phyloP scores from a whole-genome alignment of 1,140 invertebrate species.

The Trigoniulus corallinus region DNA sequence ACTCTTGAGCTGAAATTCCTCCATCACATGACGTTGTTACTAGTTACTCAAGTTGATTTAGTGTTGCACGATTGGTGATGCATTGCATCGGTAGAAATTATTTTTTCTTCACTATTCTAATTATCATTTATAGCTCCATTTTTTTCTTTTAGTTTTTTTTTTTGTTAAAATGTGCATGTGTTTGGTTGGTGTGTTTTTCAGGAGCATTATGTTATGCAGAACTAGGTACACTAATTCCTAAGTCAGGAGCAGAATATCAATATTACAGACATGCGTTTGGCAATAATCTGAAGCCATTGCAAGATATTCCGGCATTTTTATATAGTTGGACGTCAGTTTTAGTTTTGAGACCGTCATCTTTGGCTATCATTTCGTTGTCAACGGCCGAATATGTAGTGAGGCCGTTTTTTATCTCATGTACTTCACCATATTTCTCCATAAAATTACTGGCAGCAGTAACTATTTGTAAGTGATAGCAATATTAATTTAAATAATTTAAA shows the following conservation, averaged over 20 bases:
- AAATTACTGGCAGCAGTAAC: slow-evolving; percentile 44
- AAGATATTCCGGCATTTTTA: slow-evolving; percentile 55
- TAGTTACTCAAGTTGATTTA: too few species aligned
- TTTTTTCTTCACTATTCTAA: too few species aligned
- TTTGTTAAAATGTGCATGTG: background rate
- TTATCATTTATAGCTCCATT: too few species aligned
- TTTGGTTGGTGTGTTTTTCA: background rate
- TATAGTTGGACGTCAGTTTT: slow-evolving; percentile 63
- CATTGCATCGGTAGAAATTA: too few species aligned
- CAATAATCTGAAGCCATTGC: slow-evolving; percentile 45
- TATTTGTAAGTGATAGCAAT: slow-evolving; percentile 16
- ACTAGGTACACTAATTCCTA: slow-evolving; percentile 33
- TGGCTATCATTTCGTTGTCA: slow-evolving; percentile 50
- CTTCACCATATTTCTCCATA: slow-evolving; percentile 35
- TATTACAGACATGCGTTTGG: slow-evolving; percentile 58
- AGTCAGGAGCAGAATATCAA: slow-evolving; percentile 67
- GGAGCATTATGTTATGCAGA: slow-evolving; percentile 34
- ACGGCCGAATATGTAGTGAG: slow-evolving; percentile 62
- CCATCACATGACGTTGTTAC: too few species aligned
- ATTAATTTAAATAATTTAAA: background rate
- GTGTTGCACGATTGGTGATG: too few species aligned
- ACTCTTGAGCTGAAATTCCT: too few species aligned
- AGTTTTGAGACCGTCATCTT: slow-evolving; percentile 52
- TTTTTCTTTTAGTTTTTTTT: too few species aligned
- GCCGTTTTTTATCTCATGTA: slow-evolving; percentile 62